A percentile compares a stretch with the other conserved stretches of the same genome.
These are phyloP conservation scores for Tipula helvola DNA, from an alignment of 2,888 invertebrate species.

Conservation along the genomic window DNA sequence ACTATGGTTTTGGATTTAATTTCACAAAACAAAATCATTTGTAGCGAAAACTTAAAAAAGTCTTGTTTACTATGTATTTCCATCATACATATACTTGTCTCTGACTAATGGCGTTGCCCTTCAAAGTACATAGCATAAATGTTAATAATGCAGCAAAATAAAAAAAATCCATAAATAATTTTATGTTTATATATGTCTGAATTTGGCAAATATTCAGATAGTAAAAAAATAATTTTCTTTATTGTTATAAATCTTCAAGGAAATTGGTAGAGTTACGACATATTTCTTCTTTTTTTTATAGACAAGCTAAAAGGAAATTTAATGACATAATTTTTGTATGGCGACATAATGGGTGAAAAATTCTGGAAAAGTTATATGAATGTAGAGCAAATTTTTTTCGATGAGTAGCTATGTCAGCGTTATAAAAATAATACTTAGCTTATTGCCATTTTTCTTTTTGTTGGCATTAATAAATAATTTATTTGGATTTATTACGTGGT, in stretches of 20 bases:
- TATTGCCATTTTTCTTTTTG: too few species aligned
- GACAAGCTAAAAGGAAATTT: not conserved
- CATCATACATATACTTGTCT: not conserved
- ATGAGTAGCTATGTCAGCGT: too few species aligned
- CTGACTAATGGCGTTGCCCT: not conserved
- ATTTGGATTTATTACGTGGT: too few species aligned
- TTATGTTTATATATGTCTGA: not conserved
- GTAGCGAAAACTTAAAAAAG: not conserved
- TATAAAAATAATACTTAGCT: too few species aligned
- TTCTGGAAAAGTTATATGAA: not conserved
- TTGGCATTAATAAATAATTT: too few species aligned
- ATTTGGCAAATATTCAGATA: not conserved
- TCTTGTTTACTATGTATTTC: not conserved
- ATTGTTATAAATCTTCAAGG: not conserved
- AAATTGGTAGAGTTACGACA: not conserved
- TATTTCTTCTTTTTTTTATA: too few species aligned
- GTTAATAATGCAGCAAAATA: not conserved
- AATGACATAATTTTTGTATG: not conserved
- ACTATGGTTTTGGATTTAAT: not conserved
- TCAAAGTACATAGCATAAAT: not conserved
- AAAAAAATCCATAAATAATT: not conserved
- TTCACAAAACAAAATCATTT: not conserved
- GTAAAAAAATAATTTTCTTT: not conserved
- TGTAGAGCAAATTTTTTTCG: not conserved
- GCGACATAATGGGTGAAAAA: not conserved